phyloP scores from a whole-genome alignment of 2,888 invertebrate species.

The Diplazon laetatorius region DNA sequence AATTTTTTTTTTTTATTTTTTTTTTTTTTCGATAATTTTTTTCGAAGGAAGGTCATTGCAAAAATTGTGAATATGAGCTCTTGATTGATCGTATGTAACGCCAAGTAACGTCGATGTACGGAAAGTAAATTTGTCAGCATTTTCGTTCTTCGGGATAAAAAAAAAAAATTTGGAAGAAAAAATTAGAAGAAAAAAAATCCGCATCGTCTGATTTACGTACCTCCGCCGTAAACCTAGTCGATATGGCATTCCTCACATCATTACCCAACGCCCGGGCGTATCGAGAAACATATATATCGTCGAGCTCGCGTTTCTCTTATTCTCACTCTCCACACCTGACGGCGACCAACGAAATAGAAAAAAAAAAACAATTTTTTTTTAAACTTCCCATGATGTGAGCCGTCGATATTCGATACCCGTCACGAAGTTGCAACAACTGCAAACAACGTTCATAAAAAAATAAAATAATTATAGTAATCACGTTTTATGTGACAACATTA shows the following conservation, averaged over 20 bases:
- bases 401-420: slow-evolving; percentile 48
- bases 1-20: too few species aligned
- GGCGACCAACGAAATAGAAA: slow-evolving; percentile 58
- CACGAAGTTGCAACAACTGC: slow-evolving; percentile 50
- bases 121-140: background rate
- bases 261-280: slow-evolving; percentile 59
- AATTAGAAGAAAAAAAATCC: background rate
- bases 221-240: slow-evolving; percentile 34
- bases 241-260: slow-evolving; percentile 58
- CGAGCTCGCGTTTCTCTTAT: slow-evolving; percentile 60
- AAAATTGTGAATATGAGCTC: too few species aligned
- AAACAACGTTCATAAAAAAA: slow-evolving; percentile 37
- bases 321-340: slow-evolving; percentile 21
- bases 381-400: too few species aligned
- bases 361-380: too few species aligned
- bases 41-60: too few species aligned
- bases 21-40: too few species aligned
- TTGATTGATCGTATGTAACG: background rate
- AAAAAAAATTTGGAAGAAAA: background rate
- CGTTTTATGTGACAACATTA: slow-evolving; percentile 14
- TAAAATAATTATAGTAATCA: slow-evolving; percentile 4
- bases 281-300: slow-evolving; percentile 53
- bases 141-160: background rate
- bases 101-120: background rate
- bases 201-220: slow-evolving; percentile 2